Conservation (phyloP, 2,797 vertebrate species). For the Labeo calbasu region DNA sequence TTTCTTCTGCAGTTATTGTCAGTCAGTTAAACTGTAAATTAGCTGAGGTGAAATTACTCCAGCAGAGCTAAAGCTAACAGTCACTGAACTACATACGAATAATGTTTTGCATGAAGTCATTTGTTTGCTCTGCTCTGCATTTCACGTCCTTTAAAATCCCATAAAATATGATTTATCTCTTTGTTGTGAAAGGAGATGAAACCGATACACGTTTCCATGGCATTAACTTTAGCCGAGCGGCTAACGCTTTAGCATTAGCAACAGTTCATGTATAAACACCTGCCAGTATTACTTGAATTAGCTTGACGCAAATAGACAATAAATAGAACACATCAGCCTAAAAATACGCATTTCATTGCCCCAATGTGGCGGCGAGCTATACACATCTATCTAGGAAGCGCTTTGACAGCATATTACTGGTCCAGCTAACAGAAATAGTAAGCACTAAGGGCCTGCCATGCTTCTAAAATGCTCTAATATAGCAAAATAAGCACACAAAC, state of each 20-base stretch:
- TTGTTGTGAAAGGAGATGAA: slow-evolving; percentile 1
- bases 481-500: not conserved
- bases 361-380: no score
- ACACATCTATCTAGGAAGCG: not conserved
- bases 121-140: not conserved
- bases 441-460: slow-evolving; percentile 21
- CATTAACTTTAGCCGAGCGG: slow-evolving; percentile 39
- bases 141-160: not conserved
- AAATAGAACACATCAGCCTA: not conserved
- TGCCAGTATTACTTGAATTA: not conserved
- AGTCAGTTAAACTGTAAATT: slow-evolving; percentile 4
- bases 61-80: slow-evolving; percentile 21
- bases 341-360: not conserved
- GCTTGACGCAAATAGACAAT: not conserved
- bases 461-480: slow-evolving; percentile 5
- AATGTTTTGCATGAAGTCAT: not conserved
- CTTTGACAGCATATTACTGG: not conserved
- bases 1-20: not conserved
- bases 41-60: not conserved
- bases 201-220: slow-evolving; percentile 21
- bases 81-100: not conserved
- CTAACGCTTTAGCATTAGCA: slow-evolving; percentile 49
- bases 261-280: slow-evolving; percentile 23
- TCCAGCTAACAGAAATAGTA: slow-evolving; percentile 11
- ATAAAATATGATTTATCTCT: not conserved